Conservation (phyloP, 1,140 invertebrate species). For the Lithobius niger region DNA sequence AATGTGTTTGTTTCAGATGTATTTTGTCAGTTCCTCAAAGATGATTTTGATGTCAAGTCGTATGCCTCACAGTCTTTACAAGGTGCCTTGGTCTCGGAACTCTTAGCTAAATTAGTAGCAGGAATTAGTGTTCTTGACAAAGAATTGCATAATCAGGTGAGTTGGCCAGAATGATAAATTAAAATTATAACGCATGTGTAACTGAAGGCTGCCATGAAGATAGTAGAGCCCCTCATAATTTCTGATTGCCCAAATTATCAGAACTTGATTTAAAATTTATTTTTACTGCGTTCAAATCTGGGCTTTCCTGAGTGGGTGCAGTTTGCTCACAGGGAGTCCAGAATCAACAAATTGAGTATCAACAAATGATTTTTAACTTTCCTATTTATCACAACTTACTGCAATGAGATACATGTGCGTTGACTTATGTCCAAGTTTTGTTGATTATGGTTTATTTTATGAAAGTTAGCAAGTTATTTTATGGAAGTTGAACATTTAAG, state of each 20-base stretch:
- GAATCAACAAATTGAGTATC: too few species aligned
- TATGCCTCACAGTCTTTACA: conserved; percentile 36
- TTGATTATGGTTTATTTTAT: too few species aligned
- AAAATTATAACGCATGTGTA: not conserved
- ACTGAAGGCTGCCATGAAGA: not conserved
- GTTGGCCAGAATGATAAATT: not conserved
- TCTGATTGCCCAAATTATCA: conserved; percentile 1
- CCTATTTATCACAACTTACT: too few species aligned
- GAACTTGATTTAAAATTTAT: too few species aligned
- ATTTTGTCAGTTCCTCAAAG: conserved; percentile 34
- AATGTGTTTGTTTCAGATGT: conserved; percentile 1
- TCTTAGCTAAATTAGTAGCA: conserved; percentile 56
- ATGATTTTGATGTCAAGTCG: conserved; percentile 38
- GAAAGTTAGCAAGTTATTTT: too few species aligned
- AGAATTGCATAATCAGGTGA: conserved; percentile 55
- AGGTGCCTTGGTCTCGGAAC: conserved; percentile 48
- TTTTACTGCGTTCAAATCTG: too few species aligned
- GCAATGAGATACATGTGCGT: too few species aligned
- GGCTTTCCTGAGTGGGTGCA: too few species aligned
- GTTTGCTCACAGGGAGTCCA: too few species aligned
- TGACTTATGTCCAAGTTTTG: too few species aligned
- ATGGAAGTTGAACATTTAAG: too few species aligned
- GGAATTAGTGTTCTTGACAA: conserved; percentile 63
- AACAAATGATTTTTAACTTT: too few species aligned
- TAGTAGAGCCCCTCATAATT: not conserved